Base-by-base conservation (phyloP, 2,797 vertebrate species). In the Borostomias antarcticus region DNA sequence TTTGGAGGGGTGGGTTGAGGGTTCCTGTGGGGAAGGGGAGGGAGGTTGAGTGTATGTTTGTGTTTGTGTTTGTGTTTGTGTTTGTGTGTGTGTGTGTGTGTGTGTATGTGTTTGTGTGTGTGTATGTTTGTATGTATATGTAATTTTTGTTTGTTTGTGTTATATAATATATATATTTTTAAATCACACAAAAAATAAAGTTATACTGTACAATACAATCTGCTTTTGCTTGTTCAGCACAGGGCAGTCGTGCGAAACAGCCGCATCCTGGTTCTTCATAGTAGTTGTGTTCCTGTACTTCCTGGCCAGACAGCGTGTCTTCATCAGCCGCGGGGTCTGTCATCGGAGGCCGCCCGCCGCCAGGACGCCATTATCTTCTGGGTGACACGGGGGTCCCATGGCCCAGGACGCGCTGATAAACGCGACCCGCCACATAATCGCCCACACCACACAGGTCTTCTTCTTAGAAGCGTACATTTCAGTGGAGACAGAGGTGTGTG, bases 371-470 rank as follows among this genome's bases (percentile, higher is more conserved):
- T 85, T 92, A 90, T 93, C 77, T 89, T 61, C 62, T 28, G 1
- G 25, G 17, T 57, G 77, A 79, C 90, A 91, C 64, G 81, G 77
- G 82, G 82, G 28, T 63, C 72, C 32, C 71, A 76, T 69, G 70
- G 62, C 69, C 75, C 21, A 40, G 5, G 48, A 45, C 64, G 30
- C 21, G 10, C 77, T 82, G 91, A 92, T 92, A 92, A 90, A 86
- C 71, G 77, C 81, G 57, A 72, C 69, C 68, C 59, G 77, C 73
- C 77, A 64, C 58, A 85, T 89, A 90, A 91, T 92, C 90, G 88
- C 77, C 80, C 82, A 72, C 78, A 60, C 72, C 84, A 85, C 82
- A 86, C 80, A 88, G 80, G 70, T 77, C 84, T 89, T 89, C 89
- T 90, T 89, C 89, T 87, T 63, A 89, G 86, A 90, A 76, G 35